These are phyloP conservation scores for Meghimatium bilineatum DNA, from an alignment of 2,888 invertebrate genomes.

Conservation along the genomic window DNA sequence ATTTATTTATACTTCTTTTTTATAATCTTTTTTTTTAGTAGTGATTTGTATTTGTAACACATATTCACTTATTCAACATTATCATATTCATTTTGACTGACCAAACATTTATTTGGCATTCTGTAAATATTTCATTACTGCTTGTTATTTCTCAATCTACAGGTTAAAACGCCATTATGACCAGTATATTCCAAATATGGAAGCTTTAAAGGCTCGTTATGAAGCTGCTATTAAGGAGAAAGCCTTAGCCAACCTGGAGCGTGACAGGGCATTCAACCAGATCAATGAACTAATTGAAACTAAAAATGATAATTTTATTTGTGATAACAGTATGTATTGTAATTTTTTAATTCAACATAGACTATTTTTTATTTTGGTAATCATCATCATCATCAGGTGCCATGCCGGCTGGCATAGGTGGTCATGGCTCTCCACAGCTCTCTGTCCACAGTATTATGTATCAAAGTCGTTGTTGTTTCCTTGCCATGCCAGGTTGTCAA, in stretches of 20 bases:
- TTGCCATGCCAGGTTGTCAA: no score
- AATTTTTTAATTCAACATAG: no score
- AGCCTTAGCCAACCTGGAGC: slow-evolving; percentile 76
- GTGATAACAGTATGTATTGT: slow-evolving; percentile 23
- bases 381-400: not conserved
- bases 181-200: slow-evolving; percentile 76
- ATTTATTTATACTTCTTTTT: no score
- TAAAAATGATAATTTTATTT: slow-evolving; percentile 68
- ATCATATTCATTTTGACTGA: no score
- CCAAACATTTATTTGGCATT: no score
- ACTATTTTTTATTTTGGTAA: not conserved
- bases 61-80: no score
- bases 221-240: slow-evolving; percentile 78
- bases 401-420: no score
- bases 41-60: no score
- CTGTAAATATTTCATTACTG: not conserved
- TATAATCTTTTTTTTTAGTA: no score
- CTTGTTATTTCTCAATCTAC: not conserved
- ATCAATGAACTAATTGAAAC: slow-evolving; percentile 74
- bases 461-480: no score
- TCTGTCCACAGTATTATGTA: no score
- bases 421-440: no score
- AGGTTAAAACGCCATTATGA: slow-evolving; percentile 76
- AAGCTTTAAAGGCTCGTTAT: slow-evolving; percentile 76
- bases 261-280: slow-evolving; percentile 76